Conservation (phyloP, 2,888 invertebrate species). For the Patella depressa region DNA sequence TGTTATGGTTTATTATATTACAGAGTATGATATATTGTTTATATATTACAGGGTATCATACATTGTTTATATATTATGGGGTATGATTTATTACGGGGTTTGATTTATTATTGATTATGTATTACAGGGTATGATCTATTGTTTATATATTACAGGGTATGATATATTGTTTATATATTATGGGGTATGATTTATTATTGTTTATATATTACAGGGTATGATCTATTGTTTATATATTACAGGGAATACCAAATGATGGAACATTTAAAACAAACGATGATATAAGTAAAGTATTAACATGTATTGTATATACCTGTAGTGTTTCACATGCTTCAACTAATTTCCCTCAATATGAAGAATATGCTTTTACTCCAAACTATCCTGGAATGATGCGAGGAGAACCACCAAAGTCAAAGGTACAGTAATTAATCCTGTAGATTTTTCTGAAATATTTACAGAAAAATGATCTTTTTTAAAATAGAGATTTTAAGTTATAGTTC, state of each 20-base stretch:
- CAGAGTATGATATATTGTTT: too few species aligned
- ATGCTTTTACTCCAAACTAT: constrained; percentile 66
- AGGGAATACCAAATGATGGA: constrained; percentile 58
- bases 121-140: not conserved
- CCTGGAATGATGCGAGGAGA: constrained; percentile 53
- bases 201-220: too few species aligned
- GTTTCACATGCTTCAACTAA: constrained; percentile 62
- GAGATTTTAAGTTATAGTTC: too few species aligned
- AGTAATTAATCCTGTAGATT: not conserved
- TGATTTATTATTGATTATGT: too few species aligned
- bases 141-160: not conserved
- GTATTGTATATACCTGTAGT: constrained; percentile 61
- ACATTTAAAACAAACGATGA: constrained; percentile 46
- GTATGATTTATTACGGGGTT: too few species aligned
- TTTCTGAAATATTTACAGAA: not conserved
- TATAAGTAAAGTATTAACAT: constrained; percentile 46
- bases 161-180: too few species aligned
- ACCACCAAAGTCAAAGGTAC: constrained; percentile 58
- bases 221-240: constrained; percentile 14
- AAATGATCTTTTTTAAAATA: too few species aligned
- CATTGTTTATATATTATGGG: too few species aligned
- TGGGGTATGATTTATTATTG: too few species aligned
- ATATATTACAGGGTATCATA: too few species aligned
- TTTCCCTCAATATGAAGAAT: constrained; percentile 66
- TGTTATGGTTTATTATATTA: too few species aligned